A percentile compares a stretch with the other conserved stretches of the same genome.
These are phyloP conservation scores for Micropoecilia bifurca DNA, from an alignment of 2,797 vertebrate genomes.

Conservation along the genomic window DNA sequence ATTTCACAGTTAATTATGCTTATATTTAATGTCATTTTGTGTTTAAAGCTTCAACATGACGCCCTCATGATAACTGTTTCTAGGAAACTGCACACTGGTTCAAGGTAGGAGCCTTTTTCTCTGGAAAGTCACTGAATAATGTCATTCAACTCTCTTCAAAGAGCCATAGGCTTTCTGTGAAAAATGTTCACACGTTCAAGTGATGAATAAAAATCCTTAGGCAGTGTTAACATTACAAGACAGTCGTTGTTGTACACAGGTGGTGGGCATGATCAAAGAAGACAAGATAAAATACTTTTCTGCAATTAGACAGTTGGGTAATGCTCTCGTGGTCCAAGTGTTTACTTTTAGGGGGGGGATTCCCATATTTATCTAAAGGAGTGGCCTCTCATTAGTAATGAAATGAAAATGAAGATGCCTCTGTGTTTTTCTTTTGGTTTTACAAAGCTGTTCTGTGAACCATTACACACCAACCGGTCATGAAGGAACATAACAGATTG, in stretches of 20 bases:
- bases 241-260: neutral
- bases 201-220: neutral
- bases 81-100: neutral
- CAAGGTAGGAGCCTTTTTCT: neutral
- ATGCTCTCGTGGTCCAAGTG: neutral
- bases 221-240: constrained; percentile 3
- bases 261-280: neutral
- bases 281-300: neutral
- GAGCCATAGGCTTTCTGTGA: neutral
- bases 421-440: neutral
- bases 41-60: neutral
- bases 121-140: constrained; percentile 1
- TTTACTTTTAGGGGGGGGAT: neutral
- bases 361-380: neutral
- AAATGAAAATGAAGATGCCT: neutral
- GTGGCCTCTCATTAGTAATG: neutral
- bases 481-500: neutral
- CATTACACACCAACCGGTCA: neutral
- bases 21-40: neutral
- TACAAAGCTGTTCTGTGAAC: neutral
- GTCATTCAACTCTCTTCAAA: constrained; percentile 1
- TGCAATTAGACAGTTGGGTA: neutral
- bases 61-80: constrained; percentile 11
- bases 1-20: neutral
- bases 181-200: neutral